Evolutionary conservation across 2,113 vertebrate genomes (phyloP), one percentile per base, ranked within the genome.

Genomic region (Hucho hucho): DNA sequence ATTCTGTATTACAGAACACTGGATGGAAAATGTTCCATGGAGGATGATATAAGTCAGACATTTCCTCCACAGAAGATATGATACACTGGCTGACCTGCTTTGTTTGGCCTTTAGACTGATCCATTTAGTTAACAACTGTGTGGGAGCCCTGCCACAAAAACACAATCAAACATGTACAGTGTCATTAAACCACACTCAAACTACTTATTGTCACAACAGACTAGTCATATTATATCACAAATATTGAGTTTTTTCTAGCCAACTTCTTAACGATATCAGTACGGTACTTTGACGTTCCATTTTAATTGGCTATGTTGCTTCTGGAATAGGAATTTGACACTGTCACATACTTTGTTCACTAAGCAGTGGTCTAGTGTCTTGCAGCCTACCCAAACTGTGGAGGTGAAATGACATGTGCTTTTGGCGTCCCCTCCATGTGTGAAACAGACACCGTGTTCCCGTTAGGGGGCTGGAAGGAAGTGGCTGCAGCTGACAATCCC

Each of bases 71-170:
- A 49, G 13, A 49, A 49, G 3, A 49, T 13, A 49, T 12, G 16
- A 53, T 53, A 18, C 1, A 18, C 49, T 53, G 49, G 26, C 16
- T 16, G 6, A 94, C 93, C 92, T 87, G 84, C 84, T 86, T 72
- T 89, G 86, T 72, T 91, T 91, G 24, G 13, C 75, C 25, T 66
- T 79, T 14, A 90, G 79, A 37, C 76, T 76, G 77, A 79, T 90
- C 93, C 93, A 94, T 72, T 78, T 80, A 22, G 81, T 71, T 18
- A 79, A 73, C 37, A 86, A 81, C 53, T 84, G 83, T 56, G 78
- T 78, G 1, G n/a, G 28, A 0, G 28, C 37, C 76, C 93, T 94
- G 72, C 20, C 26, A 49, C 4, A 22, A 77, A 32, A 46, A 67
- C 16, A 77, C 37, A 56, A 46, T 43, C 12, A 78, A 74, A 83